These are phyloP conservation scores for Betta splendens DNA, from an alignment of 2,797 vertebrate genomes.

Conservation along the genomic window DNA sequence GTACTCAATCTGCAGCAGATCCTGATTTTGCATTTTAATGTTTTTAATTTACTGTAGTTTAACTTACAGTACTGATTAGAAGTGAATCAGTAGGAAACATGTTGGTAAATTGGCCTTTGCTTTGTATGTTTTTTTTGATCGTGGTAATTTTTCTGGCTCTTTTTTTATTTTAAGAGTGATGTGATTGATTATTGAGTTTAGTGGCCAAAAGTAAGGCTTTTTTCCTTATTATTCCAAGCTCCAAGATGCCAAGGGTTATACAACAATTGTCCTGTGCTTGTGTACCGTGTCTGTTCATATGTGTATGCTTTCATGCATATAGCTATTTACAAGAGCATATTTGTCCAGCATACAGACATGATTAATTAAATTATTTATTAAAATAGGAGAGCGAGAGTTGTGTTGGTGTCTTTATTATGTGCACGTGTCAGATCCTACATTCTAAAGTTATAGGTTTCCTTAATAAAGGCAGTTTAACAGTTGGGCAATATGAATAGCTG, in stretches of 20 bases:
- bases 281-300: not conserved
- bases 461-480: slow-evolving; percentile 59
- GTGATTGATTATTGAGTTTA: too few species aligned
- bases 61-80: not conserved
- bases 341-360: slow-evolving; percentile 4
- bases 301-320: not conserved
- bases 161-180: too few species aligned
- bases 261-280: not conserved
- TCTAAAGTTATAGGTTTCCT: slow-evolving; percentile 44
- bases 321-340: slow-evolving; percentile 6
- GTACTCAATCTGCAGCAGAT: not conserved
- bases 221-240: too few species aligned
- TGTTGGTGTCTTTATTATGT: slow-evolving; percentile 42
- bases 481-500: slow-evolving; percentile 49
- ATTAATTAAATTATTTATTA: too few species aligned
- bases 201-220: too few species aligned
- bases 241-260: too few species aligned
- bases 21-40: not conserved
- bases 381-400: slow-evolving; percentile 1
- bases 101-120: not conserved
- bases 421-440: slow-evolving; percentile 40
- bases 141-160: too few species aligned
- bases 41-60: not conserved
- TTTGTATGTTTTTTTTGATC: not conserved
- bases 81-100: not conserved